Conservation (phyloP, 2,888 invertebrate species). For the Nephrotoma appendiculata region DNA sequence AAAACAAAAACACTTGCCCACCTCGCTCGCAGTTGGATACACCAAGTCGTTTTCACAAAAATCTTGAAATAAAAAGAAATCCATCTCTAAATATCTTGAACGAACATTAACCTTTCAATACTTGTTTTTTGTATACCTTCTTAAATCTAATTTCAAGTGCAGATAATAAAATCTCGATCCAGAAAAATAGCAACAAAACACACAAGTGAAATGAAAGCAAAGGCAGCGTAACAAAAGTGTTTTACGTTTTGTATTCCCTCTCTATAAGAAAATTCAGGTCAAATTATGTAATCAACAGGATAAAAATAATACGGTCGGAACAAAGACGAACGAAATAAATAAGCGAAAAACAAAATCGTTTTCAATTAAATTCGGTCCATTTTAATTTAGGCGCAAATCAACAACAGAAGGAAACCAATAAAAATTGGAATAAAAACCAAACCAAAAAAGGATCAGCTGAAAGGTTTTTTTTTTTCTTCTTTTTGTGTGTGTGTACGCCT, state of each 20-base stretch:
- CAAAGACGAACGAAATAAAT: background rate
- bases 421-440: background rate
- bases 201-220: background rate
- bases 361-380: background rate
- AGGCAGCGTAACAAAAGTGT: background rate
- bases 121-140: background rate
- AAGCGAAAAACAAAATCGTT: background rate
- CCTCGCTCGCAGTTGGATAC: background rate
- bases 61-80: background rate
- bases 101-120: background rate
- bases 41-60: background rate
- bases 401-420: background rate
- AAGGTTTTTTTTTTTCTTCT: background rate
- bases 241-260: background rate
- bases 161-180: background rate
- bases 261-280: background rate
- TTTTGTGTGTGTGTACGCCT: background rate
- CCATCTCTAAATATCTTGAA: background rate
- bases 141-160: background rate
- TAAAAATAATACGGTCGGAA: background rate
- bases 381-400: background rate
- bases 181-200: background rate
- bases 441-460: background rate
- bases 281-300: background rate
- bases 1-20: background rate